Evolutionary conservation across 1,140 invertebrate genomes (phyloP), one percentile per base, ranked within the genome.

Genomic region (Drosophila mojavensis): DNA sequence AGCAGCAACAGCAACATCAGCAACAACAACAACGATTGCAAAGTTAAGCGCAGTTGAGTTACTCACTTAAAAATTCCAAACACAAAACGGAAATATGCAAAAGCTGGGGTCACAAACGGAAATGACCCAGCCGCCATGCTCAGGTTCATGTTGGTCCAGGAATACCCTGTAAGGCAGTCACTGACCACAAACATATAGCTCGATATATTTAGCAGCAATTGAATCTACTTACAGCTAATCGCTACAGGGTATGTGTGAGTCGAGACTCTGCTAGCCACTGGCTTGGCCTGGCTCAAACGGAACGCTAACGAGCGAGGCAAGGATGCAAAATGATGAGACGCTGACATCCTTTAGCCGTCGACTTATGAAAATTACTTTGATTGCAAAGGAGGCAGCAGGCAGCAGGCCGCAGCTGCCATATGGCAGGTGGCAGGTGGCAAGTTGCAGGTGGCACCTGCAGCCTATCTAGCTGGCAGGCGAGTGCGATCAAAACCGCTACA

Each of bases 1-100:
- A 83, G 58, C 79, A 69, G 36, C 60, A 71, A 53, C 79, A 68
- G 43, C 60, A 71, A 26, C 60, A 71, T 83, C 68, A 83, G 53
- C 79, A 83, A 53, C 79, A 69, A 33, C 60, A 71, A 24, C 51
- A 61, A 33, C 33, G 33, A 33, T 33, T 33, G 7, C 68, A 89
- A 80, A 88, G 83, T 88, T 80, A 63, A 72, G 61, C 66, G 63
- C 63, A 83, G 67, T 70, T 60, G 48, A 72, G 74, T 76, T 76
- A 58, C 77, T 88, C 84, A 81, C 84, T 84, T 89, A 78, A 81
- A 89, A 84, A 89, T 84, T 83, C 80, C 61, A 84, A 81, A 84
- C 84, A 78, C 84, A 88, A 73, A 80, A 84, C 84, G 84, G 84
- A 89, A 89, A 89, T 89, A 89, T 89, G 84, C 84, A 89, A 73